Percentiles rank a stretch among this genome's conserved stretches.
Conservation (phyloP, 35 echinoderm and acorn worm genomes). For the Holothuria glaberrima region DNA sequence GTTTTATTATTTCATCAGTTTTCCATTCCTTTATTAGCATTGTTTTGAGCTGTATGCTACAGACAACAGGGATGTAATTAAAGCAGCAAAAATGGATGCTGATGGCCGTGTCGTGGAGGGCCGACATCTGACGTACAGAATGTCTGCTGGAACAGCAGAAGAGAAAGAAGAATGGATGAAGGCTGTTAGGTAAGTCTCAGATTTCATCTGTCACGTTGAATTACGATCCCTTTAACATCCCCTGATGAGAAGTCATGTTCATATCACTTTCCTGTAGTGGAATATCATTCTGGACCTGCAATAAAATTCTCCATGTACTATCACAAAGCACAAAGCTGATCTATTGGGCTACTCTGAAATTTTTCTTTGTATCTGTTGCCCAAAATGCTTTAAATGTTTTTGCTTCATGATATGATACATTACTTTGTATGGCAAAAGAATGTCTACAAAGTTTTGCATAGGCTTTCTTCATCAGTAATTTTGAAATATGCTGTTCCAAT, state of each 20-base stretch:
- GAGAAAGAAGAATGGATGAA: constrained; percentile 98
- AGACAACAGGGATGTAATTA: constrained; percentile 86
- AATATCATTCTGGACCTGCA: neutral
- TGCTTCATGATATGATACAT: too few relatives aligned
- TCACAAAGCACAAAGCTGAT: neutral
- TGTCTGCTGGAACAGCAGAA: constrained; percentile 81
- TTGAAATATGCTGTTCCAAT: too few relatives aligned
- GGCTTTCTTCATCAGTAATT: too few relatives aligned
- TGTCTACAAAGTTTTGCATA: too few relatives aligned
- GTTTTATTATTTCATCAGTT: too few relatives aligned
- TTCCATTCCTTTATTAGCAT: constrained; percentile 47
- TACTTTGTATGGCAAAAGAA: too few relatives aligned
- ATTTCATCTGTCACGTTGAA: too few relatives aligned
- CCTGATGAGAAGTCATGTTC: neutral
- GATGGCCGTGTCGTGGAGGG: constrained; percentile 97
- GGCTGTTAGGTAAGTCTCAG: constrained; percentile 76
- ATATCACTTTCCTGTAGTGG: too few relatives aligned
- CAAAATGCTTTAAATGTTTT: too few relatives aligned
- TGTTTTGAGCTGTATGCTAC: constrained; percentile 90
- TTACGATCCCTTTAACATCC: neutral
- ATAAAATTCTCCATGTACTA: too few relatives aligned
- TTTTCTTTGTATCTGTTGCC: too few relatives aligned
- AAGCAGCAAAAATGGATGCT: constrained; percentile 90
- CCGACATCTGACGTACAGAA: constrained; percentile 85
- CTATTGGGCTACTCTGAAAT: neutral